Evolutionary conservation across 1,140 invertebrate genomes (phyloP).

Genomic region (Heliconius congener): DNA sequence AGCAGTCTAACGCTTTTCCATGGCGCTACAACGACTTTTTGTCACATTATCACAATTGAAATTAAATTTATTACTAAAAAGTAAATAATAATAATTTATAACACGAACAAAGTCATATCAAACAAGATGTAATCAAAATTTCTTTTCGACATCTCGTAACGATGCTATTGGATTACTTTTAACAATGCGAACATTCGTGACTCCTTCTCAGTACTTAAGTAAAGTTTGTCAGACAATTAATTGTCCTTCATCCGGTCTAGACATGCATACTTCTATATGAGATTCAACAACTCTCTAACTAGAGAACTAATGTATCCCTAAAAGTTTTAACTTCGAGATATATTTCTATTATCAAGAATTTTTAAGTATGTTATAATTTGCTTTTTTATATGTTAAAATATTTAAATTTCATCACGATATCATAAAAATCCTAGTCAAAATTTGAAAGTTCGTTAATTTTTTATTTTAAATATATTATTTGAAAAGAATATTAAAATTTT

Average conservation of each 20-base stretch:
- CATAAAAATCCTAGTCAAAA: too few species aligned
- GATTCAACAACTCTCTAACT: slow-evolving; percentile 29
- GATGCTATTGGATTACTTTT: slow-evolving; percentile 24
- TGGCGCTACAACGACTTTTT: too few species aligned
- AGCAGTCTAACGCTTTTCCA: too few species aligned
- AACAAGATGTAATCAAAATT: slow-evolving; percentile 10
- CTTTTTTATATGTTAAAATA: background rate
- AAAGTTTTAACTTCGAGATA: slow-evolving; percentile 8
- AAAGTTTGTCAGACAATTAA: slow-evolving; percentile 39
- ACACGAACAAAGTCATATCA: background rate
- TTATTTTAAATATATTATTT: too few species aligned
- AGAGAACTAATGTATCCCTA: slow-evolving; percentile 8
- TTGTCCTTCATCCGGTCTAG: slow-evolving; percentile 37
- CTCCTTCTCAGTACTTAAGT: slow-evolving; percentile 28
- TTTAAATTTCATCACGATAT: background rate
- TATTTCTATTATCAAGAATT: background rate
- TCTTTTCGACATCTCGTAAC: slow-evolving; percentile 15
- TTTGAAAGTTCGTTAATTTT: too few species aligned
- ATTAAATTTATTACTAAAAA: too few species aligned
- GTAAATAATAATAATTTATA: too few species aligned
- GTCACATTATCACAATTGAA: too few species aligned
- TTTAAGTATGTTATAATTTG: background rate
- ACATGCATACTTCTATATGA: slow-evolving; percentile 30
- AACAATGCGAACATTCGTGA: slow-evolving; percentile 30
- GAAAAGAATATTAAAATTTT: background rate